Conservation (phyloP, 2,888 invertebrate genomes). For the Aquatica leii region DNA sequence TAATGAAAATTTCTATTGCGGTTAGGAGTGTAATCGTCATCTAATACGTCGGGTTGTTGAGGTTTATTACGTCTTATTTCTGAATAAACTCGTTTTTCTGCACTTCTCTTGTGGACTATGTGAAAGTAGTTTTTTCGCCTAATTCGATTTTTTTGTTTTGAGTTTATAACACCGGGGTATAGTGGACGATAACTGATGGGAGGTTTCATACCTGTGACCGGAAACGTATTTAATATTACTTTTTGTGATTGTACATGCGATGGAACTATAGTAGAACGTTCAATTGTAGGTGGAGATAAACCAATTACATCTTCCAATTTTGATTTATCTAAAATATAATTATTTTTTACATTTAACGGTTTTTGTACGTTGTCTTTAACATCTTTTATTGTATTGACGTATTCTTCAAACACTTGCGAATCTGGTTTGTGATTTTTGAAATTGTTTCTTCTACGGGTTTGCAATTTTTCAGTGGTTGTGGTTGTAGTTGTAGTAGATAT, state of each 20-base stretch:
- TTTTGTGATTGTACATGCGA: neutral
- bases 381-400: slow-evolving; percentile 8
- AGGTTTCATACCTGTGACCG: slow-evolving; percentile 56
- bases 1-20: slow-evolving; percentile 56
- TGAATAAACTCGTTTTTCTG: slow-evolving; percentile 48
- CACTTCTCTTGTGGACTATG: slow-evolving; percentile 46
- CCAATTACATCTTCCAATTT: slow-evolving; percentile 17
- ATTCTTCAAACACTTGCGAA: slow-evolving; percentile 25
- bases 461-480: slow-evolving; percentile 25
- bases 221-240: slow-evolving; percentile 49
- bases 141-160: slow-evolving; percentile 13
- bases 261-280: neutral
- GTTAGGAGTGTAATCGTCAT: slow-evolving; percentile 58
- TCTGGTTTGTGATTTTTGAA: slow-evolving; percentile 26
- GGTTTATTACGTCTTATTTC: slow-evolving; percentile 48
- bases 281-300: slow-evolving; percentile 12
- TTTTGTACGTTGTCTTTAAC: neutral
- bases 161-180: no score
- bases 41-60: slow-evolving; percentile 41
- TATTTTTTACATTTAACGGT: neutral
- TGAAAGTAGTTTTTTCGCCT: slow-evolving; percentile 22
- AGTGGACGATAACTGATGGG: no score
- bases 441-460: slow-evolving; percentile 13
- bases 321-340: neutral
- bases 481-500: slow-evolving; percentile 35